Evolutionary conservation across 2,113 vertebrate genomes (phyloP), one percentile per base, ranked within the genome.

Genomic region (Capreolus pygargus): DNA sequence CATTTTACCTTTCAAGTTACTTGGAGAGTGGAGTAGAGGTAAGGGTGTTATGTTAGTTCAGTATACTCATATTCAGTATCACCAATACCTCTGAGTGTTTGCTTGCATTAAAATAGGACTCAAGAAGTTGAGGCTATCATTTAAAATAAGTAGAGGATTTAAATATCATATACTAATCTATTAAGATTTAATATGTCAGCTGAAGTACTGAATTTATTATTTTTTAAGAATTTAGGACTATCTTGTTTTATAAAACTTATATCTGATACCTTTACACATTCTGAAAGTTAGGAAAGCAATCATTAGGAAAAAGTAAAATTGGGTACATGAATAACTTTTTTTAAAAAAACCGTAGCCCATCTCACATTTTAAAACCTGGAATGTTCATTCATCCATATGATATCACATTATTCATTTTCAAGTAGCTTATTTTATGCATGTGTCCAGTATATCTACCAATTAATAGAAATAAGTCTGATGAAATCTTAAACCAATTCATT

Each of bases 231-330:
- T 94, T 88, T 67, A 21, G 15, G 67, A 91, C 81, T 36, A 90
- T 87, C 96, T 95, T 82, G 81, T 97, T 98, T 92, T 95, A 86
- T 98, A 98, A 93, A 96, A 89, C 36, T 95, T 96, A 84, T 94
- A 97, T 90, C 64, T 97, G 19, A 95, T 61, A 81, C 55, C 96
- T 95, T 89, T 30, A 83, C 5, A 70, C 86, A 3, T 54, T 39
- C 61, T 86, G 60, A 96, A 97, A 97, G 96, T 85, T 96, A 93
- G 81, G 36, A 76, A 95, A 58, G 6, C 94, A 89, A 67, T 47
- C 58, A 93, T 60, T 60, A 96, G 92, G 45, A 64, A 97, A 95
- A 85, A 95, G 30, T 12, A 93, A 94, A 97, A 97, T 55, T 21
- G 47, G 76, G 15, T 25, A 14, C 57, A 36, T 97, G 43, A 92